phyloP scores from a whole-genome alignment of 92 coral and sea anemone species.

The Epizoanthus scotinus region DNA sequence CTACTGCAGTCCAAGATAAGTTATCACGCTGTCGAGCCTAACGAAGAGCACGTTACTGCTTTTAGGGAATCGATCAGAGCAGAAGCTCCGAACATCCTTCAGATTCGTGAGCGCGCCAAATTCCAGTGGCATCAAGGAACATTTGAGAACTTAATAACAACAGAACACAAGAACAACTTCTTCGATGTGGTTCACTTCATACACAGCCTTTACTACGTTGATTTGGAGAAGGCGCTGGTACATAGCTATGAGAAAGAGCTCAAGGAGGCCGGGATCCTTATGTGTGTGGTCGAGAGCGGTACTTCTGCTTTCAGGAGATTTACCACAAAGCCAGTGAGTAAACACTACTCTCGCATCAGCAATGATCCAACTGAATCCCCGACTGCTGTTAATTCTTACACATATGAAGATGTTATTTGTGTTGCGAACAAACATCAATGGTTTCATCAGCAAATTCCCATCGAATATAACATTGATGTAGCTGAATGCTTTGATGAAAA shows the following conservation, averaged over 20 bases:
- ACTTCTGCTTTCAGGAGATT: not conserved
- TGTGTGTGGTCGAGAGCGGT: slow-evolving; percentile 5
- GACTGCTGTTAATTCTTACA: not conserved
- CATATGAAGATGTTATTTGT: not conserved
- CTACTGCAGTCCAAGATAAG: not conserved
- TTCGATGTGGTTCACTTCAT: not conserved
- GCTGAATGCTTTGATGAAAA: slow-evolving; percentile 36
- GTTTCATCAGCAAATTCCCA: slow-evolving; percentile 13
- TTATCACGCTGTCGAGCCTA: slow-evolving; percentile 12
- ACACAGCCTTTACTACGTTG: slow-evolving; percentile 9
- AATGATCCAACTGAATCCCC: too few species aligned
- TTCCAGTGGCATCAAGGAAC: slow-evolving; percentile 16
- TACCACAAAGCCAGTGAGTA: not conserved
- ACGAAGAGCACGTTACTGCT: not conserved
- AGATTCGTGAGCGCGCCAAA: not conserved
- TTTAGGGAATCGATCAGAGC: slow-evolving; percentile 1
- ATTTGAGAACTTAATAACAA: not conserved
- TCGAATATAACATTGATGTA: slow-evolving; percentile 34
- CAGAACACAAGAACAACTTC: not conserved
- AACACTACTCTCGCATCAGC: not conserved
- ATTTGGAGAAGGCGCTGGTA: not conserved
- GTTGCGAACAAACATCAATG: slow-evolving; percentile 30
- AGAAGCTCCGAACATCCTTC: slow-evolving; percentile 4
- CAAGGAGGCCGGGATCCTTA: not conserved
- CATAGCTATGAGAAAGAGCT: slow-evolving; percentile 3